Base-by-base conservation (phyloP, 64 coral and sea anemone species). In the Exaiptasia diaphana region DNA sequence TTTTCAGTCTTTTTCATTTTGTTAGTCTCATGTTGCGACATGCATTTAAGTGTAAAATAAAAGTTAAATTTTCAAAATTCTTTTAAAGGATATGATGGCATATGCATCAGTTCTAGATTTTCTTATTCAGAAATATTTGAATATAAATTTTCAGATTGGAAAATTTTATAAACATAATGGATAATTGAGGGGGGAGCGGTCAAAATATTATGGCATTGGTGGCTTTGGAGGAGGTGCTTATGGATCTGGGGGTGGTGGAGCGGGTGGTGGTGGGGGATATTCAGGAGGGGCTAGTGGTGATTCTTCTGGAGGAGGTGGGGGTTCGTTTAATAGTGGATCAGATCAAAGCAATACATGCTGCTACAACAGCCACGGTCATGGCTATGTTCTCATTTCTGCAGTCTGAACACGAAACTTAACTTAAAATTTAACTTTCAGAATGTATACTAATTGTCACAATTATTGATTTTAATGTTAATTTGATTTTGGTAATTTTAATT, bases 181-280 rank as follows among this genome's bases (percentile, higher is more conserved):
- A n/a, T n/a, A n/a, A n/a, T n/a, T n/a, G n/a, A n/a, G n/a, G n/a
- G n/a, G n/a, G n/a, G n/a, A n/a, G n/a, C n/a, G n/a, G n/a, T n/a
- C n/a, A n/a, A n/a, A n/a, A n/a, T n/a, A n/a, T n/a, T n/a, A n/a
- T n/a, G n/a, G n/a, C n/a, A n/a, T n/a, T n/a, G n/a, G n/a, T n/a
- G n/a, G n/a, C n/a, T n/a, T n/a, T n/a, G n/a, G 74, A 9, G 74
- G 74, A 3, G 74, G 74, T n/a, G 74, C 49, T 36, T 77, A 38
- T 77, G 74, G 74, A 29, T 6, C 0, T 1, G 23, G 24, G 11
- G 42, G 39, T 0, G 71, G 71, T 50, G 71, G 71, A 54, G 74
- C 22, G 17, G 74, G 45, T 35, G 74, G 74, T 30, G 74, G 74
- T 8, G 74, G 74, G 4, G 4, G 27, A 0, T 28, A n/a, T n/a